phyloP scores from a whole-genome alignment of 2,797 vertebrate species.

The Oryzias sinensis region DNA sequence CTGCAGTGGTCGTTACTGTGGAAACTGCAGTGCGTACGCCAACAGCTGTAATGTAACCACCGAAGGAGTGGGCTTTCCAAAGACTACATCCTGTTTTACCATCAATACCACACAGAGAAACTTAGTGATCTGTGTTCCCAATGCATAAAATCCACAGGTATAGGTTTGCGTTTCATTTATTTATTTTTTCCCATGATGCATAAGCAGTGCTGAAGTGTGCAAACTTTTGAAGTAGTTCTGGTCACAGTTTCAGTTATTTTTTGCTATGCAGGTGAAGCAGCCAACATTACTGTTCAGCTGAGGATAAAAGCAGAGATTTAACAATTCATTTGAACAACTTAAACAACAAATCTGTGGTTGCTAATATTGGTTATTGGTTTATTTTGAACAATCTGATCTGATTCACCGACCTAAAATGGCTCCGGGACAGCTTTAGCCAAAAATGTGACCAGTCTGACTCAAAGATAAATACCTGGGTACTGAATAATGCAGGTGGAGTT shows the following conservation, averaged over 20 bases:
- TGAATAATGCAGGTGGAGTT: too few species aligned
- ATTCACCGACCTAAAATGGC: too few species aligned
- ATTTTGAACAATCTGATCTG: too few species aligned
- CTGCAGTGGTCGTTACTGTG: constrained; percentile 63
- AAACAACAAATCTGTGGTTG: too few species aligned
- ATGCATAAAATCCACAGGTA: constrained; percentile 19
- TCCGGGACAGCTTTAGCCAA: too few species aligned
- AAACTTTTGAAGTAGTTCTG: constrained; percentile 29
- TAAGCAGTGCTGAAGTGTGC: constrained; percentile 15
- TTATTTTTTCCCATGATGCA: constrained; percentile 5
- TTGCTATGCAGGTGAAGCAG: constrained; percentile 30
- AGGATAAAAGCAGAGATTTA: too few species aligned
- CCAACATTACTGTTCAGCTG: too few species aligned
- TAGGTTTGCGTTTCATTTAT: not conserved
- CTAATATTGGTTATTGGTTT: too few species aligned
- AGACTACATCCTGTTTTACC: constrained; percentile 36
- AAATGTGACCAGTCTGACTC: too few species aligned
- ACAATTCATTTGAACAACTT: too few species aligned
- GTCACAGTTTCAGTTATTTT: constrained; percentile 43
- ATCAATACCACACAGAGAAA: constrained; percentile 30
- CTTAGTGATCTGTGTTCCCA: constrained; percentile 19
- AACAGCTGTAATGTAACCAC: constrained; percentile 58
- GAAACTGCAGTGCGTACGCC: constrained; percentile 60
- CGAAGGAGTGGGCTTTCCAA: constrained; percentile 32
- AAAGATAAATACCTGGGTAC: too few species aligned